Percentiles rank a stretch among this genome's conserved stretches.
These are phyloP conservation scores for Nematopogon swammerdamellus DNA, from an alignment of 2,888 invertebrate genomes.

Conservation along the genomic window DNA sequence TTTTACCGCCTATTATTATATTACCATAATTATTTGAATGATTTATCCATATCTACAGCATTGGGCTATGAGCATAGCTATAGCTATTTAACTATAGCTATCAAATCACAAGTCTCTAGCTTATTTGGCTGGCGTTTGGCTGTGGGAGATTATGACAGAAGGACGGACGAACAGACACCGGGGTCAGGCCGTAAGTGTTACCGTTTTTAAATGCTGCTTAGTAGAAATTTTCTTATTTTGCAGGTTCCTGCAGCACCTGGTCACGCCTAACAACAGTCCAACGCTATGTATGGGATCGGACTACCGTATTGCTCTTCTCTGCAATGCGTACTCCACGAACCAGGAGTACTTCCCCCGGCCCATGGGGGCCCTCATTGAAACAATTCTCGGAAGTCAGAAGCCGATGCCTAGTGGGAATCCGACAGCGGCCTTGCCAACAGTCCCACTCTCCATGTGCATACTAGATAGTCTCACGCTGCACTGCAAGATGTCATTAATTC, in stretches of 20 bases:
- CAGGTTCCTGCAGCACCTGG: constrained; percentile 83
- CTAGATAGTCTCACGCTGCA: constrained; percentile 93
- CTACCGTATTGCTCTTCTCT: constrained; percentile 86
- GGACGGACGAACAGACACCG: no score
- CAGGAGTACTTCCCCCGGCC: constrained; percentile 88
- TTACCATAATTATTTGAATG: no score
- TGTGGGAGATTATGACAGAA: no score
- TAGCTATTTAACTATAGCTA: no score
- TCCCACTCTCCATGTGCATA: constrained; percentile 88
- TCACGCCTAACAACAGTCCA: constrained; percentile 67
- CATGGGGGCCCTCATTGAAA: constrained; percentile 89
- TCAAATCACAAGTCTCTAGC: no score
- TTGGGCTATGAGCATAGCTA: no score
- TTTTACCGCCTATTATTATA: no score
- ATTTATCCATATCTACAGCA: no score
- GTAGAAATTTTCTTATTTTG: constrained; percentile 14
- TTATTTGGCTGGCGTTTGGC: no score
- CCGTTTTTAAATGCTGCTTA: no score
- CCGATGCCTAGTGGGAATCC: constrained; percentile 47
- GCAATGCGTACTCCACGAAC: constrained; percentile 94
- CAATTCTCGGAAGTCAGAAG: constrained; percentile 71
- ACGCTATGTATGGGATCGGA: constrained; percentile 77
- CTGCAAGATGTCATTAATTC: constrained; percentile 89
- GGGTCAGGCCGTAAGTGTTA: no score
- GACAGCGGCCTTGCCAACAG: constrained; percentile 65